These are phyloP conservation scores for Haemorhous mexicanus DNA, from an alignment of 2,113 vertebrate genomes.

Conservation along the genomic window DNA sequence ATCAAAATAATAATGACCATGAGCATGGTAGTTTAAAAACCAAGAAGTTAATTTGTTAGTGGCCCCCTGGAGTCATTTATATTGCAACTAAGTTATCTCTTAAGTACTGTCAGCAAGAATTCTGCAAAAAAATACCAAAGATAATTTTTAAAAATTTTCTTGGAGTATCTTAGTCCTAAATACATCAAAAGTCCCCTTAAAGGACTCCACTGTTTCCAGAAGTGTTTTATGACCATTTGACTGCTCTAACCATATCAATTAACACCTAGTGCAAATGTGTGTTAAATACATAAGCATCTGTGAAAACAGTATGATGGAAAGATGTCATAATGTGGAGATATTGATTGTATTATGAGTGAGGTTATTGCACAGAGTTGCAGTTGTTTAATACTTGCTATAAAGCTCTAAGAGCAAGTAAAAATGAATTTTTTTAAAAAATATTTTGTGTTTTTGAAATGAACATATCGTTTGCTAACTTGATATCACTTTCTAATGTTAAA, in stretches of 20 bases:
- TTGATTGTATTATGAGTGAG: background rate
- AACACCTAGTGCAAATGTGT: background rate
- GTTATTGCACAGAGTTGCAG: background rate
- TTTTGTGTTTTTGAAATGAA: background rate
- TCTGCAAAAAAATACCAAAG: background rate
- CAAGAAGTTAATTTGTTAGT: background rate
- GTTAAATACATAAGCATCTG: background rate
- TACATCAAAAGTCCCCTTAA: background rate
- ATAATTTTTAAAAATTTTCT: background rate
- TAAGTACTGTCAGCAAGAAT: background rate
- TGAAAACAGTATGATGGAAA: background rate
- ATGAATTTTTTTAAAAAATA: background rate
- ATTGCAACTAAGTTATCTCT: background rate
- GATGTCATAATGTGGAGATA: background rate
- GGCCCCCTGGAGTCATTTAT: background rate
- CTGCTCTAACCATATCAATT: background rate
- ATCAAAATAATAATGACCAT: background rate
- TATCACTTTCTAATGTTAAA: background rate
- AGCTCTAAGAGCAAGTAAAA: background rate
- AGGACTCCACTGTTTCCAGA: background rate
- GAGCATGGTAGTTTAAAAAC: background rate
- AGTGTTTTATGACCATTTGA: background rate
- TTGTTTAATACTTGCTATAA: background rate
- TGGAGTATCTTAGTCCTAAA: background rate
- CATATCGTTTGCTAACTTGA: background rate